Base-by-base conservation (phyloP, 2,888 invertebrate species). In the Petrolisthes manimaculis region DNA sequence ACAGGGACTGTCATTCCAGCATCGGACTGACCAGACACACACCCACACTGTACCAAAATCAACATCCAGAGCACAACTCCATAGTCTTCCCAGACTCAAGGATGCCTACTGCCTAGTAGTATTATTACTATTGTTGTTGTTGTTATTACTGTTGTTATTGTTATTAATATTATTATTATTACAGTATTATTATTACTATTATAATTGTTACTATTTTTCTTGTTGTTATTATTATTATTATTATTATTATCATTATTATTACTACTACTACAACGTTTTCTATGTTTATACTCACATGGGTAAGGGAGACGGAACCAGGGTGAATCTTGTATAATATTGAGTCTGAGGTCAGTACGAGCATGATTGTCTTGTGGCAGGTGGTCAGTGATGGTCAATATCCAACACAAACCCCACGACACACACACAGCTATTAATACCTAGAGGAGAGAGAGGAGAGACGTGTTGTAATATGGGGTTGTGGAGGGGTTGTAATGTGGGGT, bases 291-390 rank as follows among this genome's bases (percentile, higher is more conserved):
- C 92, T 92, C 92, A 95, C 95, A 96, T 90, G 97, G 97, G 93
- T 96, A 97, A 0, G 97, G 96, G 14, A 97, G 92, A 51, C 96
- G 94, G 92, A 97, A 96, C 97, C 97, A 97, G 0, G 96, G 95
- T 0, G 96, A 95, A 91, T 95, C 95, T n/a, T 94, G 93, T 24
- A 97, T 93, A 53, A 90, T 86, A 0, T 77, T 56, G 8, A 87
- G 61, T 0, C 89, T 61, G 9, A 81, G 94, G 92, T 97, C 97
- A 0, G 96, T 96, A 89, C 97, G 94, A 0, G 96, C 96, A 0
- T 95, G 95, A 93, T 96, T 96, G 0, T 95, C 95, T 0, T 93
- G 93, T 0, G 95, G 95, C 51, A 97, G 94, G 18, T 95, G 94
- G 86, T 95, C 94, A 0, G 95, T 94, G 0, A 93, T 92, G 0